Evolutionary conservation across 2,888 invertebrate genomes (phyloP), one percentile per base, ranked within the genome.

Genomic region (Nomada lathburiana): DNA sequence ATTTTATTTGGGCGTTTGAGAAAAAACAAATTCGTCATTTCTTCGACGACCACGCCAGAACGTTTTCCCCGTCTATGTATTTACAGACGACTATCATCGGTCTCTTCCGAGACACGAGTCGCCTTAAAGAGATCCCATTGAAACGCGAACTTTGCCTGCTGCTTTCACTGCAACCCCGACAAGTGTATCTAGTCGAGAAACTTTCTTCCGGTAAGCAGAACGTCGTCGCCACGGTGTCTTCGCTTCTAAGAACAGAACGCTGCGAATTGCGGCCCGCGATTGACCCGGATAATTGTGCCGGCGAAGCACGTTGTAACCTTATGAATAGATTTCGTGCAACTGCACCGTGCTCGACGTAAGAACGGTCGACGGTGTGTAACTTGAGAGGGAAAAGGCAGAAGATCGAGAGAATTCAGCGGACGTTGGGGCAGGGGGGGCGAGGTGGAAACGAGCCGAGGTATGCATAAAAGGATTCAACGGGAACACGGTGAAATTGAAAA

Each of bases 261-360:
- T 62, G 65, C n/a, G 59, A 65, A 74, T 82, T 57, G 53, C 70
- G 36, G 57, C 42, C 20, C 36, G 26, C 64, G 74, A 82, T 82
- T 80, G 81, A 64, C 81, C 80, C 55, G 70, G 69, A 80, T 78
- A 77, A 80, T 80, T 80, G 78, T 57, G 78, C 52, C 80, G 57
- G 26, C 68, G 29, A 59, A 63, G 78, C 78, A 80, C 68, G 50
- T 78, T 70, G 65, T 50, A 70, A 74, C 74, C 65, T 67, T 57
- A 62, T 59, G 81, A 80, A 82, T 82, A 80, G 80, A 75, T 75
- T 80, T 70, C 74, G 36, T 67, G 42, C 65, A 64, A 71, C 67
- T 69, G 70, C 68, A 63, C 18, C 44, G 26, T 60, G 44, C 69
- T 70, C 23, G 53, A 53, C n/a, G 20, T 53, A 11, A n/a, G 29